These are phyloP conservation scores for Tholera decimalis DNA, from an alignment of 2,888 invertebrate genomes.

Conservation along the genomic window DNA sequence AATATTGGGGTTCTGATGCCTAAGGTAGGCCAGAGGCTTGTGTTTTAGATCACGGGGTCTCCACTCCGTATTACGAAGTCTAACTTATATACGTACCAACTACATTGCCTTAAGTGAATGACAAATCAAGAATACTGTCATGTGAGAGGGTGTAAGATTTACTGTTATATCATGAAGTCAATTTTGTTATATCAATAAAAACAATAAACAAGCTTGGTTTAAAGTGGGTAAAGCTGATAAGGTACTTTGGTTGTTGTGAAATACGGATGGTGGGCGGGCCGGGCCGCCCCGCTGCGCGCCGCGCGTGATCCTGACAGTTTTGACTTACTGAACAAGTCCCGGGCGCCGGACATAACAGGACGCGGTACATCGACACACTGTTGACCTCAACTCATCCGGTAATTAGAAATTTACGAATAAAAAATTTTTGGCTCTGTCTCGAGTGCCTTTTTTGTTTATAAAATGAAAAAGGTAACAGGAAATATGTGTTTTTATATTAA, in stretches of 20 bases:
- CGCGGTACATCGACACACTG: conserved; percentile 65
- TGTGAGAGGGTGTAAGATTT: too few relatives aligned
- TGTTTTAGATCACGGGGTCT: too few relatives aligned
- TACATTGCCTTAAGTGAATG: too few relatives aligned
- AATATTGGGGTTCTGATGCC: too few relatives aligned
- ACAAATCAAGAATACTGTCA: too few relatives aligned
- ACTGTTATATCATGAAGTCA: background rate
- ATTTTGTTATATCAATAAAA: conserved; percentile 11
- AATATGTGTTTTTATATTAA: background rate
- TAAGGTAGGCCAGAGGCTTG: too few relatives aligned
- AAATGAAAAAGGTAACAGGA: background rate
- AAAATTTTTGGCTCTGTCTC: too few relatives aligned
- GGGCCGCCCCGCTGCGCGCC: conserved; percentile 49
- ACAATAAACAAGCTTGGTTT: conserved; percentile 32
- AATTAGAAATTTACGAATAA: conserved; percentile 15
- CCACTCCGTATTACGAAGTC: too few relatives aligned
- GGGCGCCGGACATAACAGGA: conserved; percentile 44
- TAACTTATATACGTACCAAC: too few relatives aligned
- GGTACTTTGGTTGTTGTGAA: conserved; percentile 53
- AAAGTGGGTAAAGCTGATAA: conserved; percentile 46
- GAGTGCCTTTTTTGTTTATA: background rate
- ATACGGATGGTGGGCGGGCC: conserved; percentile 53
- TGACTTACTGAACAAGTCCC: conserved; percentile 72
- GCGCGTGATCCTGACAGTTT: conserved; percentile 78
- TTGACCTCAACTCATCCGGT: conserved; percentile 58